Evolutionary conservation across 2,113 vertebrate genomes (phyloP).

Genomic region (Bombycilla garrulus): DNA sequence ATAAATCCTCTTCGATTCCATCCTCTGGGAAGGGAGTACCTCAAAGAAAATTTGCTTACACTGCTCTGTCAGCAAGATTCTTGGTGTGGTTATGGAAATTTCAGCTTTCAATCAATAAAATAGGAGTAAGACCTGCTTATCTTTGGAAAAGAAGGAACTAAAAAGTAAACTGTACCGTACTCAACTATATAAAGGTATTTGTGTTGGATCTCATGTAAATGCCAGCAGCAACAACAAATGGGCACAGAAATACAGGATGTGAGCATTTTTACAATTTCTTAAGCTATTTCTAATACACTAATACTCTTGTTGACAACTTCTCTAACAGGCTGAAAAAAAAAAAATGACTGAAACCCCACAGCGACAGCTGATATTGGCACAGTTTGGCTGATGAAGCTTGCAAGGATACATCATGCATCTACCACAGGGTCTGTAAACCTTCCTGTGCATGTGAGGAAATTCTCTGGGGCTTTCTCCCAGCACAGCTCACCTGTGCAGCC

Average conservation of each 20-base stretch:
- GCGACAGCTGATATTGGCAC: neutral
- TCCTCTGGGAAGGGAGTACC: neutral
- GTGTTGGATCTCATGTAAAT: neutral
- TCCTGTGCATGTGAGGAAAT: rapidly evolving
- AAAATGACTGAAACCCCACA: neutral
- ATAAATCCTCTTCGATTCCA: neutral
- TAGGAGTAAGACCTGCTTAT: neutral
- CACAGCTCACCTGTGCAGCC: neutral
- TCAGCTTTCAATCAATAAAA: neutral
- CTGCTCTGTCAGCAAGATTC: constrained; percentile 14
- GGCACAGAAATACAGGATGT: neutral
- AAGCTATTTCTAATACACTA: neutral
- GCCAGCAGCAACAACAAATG: neutral
- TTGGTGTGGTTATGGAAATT: neutral
- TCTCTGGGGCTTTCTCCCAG: neutral
- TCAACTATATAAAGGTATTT: neutral
- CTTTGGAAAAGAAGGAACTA: neutral
- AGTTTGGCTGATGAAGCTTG: neutral
- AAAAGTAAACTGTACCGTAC: neutral
- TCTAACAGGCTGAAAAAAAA: neutral
- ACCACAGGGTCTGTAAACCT: rapidly evolving
- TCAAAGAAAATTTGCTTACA: neutral
- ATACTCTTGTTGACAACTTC: neutral
- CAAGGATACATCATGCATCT: neutral
- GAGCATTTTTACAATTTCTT: neutral